Percentiles rank a stretch among this genome's conserved stretches.
Evolutionary conservation across 2,113 vertebrate species (phyloP).

Genomic region (Bolborhynchus lineola): DNA sequence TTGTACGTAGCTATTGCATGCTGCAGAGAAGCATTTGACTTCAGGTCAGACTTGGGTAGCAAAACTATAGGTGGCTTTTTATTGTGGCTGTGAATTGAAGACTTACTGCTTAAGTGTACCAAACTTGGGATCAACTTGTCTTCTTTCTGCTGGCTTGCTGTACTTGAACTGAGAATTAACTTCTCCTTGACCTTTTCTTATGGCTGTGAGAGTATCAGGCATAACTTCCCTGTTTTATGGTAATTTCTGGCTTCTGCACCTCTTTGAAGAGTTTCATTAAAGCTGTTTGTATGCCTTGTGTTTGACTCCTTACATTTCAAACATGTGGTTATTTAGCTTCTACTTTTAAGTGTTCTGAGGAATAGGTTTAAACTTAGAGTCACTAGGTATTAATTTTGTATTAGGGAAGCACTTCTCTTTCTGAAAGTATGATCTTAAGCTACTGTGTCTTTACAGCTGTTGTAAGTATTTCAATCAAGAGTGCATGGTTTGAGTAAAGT

Average conservation of each 20-base stretch:
- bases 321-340: not conserved
- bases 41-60: not conserved
- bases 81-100: not conserved
- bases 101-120: not conserved
- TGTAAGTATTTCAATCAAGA: not conserved
- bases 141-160: not conserved
- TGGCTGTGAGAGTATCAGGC: accelerated
- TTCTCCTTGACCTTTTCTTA: not conserved
- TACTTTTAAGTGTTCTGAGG: not conserved
- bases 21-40: not conserved
- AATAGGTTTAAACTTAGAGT: not conserved
- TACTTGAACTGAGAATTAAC: not conserved
- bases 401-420: not conserved
- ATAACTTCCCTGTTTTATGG: not conserved
- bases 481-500: not conserved
- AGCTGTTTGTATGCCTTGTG: not conserved
- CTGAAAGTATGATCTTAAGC: not conserved
- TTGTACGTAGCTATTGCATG: not conserved
- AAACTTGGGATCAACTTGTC: not conserved
- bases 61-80: not conserved
- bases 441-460: not conserved
- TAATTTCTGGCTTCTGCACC: not conserved
- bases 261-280: not conserved
- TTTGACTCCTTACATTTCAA: not conserved
- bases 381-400: not conserved